Conservation (phyloP, 2,797 vertebrate species). For the Rachycentron canadum region DNA sequence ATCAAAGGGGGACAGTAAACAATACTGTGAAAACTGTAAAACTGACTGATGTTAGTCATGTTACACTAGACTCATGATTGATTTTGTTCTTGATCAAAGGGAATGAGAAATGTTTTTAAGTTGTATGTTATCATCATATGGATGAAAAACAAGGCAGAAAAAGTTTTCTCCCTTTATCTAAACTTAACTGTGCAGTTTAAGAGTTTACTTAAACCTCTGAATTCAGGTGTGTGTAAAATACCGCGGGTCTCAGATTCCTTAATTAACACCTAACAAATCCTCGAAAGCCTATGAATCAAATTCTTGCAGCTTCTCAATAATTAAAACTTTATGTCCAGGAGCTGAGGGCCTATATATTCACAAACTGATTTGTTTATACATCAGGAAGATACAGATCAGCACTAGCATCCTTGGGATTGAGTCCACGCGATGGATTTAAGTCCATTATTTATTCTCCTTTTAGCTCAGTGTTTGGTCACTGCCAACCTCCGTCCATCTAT, state of each 20-base stretch:
- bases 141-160: background rate
- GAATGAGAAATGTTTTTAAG: background rate
- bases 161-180: background rate
- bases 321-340: background rate
- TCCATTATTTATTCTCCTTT: background rate
- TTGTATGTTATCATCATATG: background rate
- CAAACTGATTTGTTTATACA: background rate
- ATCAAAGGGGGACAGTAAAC: background rate
- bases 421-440: background rate
- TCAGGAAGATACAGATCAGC: background rate
- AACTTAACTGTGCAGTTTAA: background rate
- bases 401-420: background rate
- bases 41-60: constrained; percentile 1
- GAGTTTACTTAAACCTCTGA: background rate
- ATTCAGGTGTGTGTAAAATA: background rate
- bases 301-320: no score
- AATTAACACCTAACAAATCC: background rate
- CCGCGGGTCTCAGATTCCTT: background rate
- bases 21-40: background rate
- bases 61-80: no score
- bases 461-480: background rate
- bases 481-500: no score
- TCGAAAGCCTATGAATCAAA: background rate
- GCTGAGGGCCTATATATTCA: background rate
- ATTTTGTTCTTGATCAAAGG: background rate